Percentiles rank a stretch among this genome's conserved stretches.
Conservation (phyloP, 2,113 vertebrate species). For the Colaptes auratus region DNA sequence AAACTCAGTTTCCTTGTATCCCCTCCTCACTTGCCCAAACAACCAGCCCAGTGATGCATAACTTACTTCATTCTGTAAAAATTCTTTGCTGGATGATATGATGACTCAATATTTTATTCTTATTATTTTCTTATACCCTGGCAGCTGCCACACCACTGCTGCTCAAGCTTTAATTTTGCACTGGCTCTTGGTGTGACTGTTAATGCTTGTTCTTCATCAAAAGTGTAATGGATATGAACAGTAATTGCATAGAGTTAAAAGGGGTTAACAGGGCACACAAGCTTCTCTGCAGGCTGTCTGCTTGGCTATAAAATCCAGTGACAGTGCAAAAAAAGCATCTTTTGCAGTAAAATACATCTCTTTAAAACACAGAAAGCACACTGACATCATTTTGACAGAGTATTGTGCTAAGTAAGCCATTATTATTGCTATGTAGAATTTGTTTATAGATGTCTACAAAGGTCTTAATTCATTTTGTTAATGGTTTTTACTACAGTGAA, state of each 20-base stretch:
- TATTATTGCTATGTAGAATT: not conserved
- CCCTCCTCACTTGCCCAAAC: not conserved
- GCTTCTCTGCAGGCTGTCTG: not conserved
- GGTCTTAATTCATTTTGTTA: not conserved
- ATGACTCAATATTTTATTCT: conserved; percentile 5
- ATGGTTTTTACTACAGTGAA: not conserved
- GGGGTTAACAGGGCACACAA: not conserved
- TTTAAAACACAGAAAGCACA: not conserved
- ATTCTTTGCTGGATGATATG: not conserved
- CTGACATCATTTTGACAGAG: not conserved
- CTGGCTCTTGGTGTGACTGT: conserved; percentile 5
- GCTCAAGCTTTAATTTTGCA: conserved; percentile 24
- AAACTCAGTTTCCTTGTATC: conserved; percentile 1
- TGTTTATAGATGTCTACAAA: not conserved
- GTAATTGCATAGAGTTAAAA: conserved; percentile 49
- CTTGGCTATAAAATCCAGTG: conserved; percentile 17
- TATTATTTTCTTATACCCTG: not conserved
- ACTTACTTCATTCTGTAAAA: conserved; percentile 7
- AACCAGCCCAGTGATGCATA: not conserved
- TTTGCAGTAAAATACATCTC: not conserved
- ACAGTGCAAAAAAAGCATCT: not conserved
- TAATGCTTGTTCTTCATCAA: conserved; percentile 49
- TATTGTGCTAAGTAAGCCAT: not conserved
- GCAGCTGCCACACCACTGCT: not conserved
- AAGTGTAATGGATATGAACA: conserved; percentile 32